A percentile compares a stretch with the other conserved stretches of the same genome.
phyloP scores from a whole-genome alignment of 2,113 vertebrate species.

The Aptenodytes forsteri region DNA sequence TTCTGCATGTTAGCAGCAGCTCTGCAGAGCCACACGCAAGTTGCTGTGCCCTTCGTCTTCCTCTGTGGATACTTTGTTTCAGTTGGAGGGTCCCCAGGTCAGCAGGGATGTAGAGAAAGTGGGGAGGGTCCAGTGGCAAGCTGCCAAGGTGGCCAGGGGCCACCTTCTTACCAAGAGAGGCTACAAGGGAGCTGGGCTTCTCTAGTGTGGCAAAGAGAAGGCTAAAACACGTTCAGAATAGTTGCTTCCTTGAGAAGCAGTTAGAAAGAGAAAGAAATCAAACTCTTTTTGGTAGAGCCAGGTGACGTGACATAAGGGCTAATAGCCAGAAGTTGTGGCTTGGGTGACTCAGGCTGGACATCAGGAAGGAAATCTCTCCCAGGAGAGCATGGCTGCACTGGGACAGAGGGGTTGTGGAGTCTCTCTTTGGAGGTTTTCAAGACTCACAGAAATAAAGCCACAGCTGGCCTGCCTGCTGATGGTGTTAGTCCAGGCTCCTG shows the following conservation, averaged over 20 bases:
- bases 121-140: not conserved
- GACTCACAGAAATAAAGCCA: fast-evolving
- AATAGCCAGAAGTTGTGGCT: not conserved
- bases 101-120: not conserved
- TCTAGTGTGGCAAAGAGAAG: not conserved
- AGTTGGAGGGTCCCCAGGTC: not conserved
- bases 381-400: not conserved
- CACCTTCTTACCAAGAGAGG: not conserved
- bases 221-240: not conserved
- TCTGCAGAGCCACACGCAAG: not conserved
- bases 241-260: not conserved
- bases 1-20: slow-evolving; percentile 22
- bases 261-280: not conserved
- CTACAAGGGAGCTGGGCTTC: not conserved
- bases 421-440: not conserved
- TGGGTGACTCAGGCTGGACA: not conserved
- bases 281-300: not conserved
- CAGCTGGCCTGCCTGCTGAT: not conserved
- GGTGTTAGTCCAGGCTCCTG: not conserved
- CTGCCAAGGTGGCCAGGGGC: not conserved
- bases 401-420: not conserved
- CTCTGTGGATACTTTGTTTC: fast-evolving
- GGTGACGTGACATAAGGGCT: not conserved
- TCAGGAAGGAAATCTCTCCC: not conserved
- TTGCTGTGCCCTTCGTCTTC: not conserved